Conservation (phyloP, 2,888 invertebrate species). For the Campoplex capitator region DNA sequence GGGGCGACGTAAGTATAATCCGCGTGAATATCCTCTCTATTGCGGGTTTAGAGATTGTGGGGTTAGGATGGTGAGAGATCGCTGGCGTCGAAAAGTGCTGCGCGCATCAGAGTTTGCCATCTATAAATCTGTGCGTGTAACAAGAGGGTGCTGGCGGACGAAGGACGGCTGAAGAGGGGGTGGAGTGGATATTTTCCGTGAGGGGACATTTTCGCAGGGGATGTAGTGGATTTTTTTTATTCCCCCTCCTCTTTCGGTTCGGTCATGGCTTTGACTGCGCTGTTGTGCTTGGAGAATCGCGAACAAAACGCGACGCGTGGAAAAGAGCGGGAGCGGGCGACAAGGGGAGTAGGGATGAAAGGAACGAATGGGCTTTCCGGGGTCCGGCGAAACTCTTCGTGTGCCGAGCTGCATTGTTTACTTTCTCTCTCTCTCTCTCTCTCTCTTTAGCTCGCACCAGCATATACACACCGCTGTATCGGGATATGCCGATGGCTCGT, state of each 20-base stretch:
- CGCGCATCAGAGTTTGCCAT: slow-evolving; percentile 60
- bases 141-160: not conserved
- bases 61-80: not conserved
- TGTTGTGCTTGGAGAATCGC: slow-evolving; percentile 53
- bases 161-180: not conserved
- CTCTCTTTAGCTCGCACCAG: slow-evolving; percentile 19
- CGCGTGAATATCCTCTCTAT: slow-evolving; percentile 67
- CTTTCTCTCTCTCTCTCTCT: slow-evolving; percentile 38
- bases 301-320: slow-evolving; percentile 50
- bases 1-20: slow-evolving; percentile 53
- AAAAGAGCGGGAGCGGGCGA: slow-evolving; percentile 13
- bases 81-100: slow-evolving; percentile 66
- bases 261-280: slow-evolving; percentile 53
- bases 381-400: slow-evolving; percentile 56
- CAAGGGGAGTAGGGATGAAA: slow-evolving; percentile 26
- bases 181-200: slow-evolving; percentile 24
- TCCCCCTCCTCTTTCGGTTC: not conserved
- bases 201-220: slow-evolving; percentile 49
- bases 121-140: slow-evolving; percentile 36
- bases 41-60: slow-evolving; percentile 41
- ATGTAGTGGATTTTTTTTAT: slow-evolving; percentile 28
- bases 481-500: slow-evolving; percentile 58
- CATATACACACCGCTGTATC: slow-evolving; percentile 11
- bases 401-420: slow-evolving; percentile 53
- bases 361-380: slow-evolving; percentile 57